Percentiles rank a stretch among this genome's conserved stretches.
phyloP scores from a whole-genome alignment of 2,888 invertebrate species.

The Drosophila recens region DNA sequence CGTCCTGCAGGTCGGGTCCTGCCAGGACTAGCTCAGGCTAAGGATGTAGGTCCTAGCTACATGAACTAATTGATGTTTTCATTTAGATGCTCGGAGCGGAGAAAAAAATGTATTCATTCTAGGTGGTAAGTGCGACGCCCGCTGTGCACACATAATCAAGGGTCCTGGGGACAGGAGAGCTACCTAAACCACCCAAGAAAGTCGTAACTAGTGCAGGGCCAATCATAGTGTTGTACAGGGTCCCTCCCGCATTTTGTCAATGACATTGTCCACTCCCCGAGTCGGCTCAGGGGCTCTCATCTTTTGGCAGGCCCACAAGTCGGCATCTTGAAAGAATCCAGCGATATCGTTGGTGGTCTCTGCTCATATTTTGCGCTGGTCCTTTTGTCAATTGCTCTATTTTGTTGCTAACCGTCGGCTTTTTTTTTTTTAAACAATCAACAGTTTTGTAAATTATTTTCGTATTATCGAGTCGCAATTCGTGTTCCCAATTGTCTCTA shows the following conservation, averaged over 20 bases:
- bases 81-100: conserved; percentile 59
- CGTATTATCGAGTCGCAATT: conserved; percentile 80
- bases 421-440: conserved; percentile 44
- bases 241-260: conserved; percentile 64
- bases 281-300: conserved; percentile 66
- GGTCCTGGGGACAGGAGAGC: conserved; percentile 30
- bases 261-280: conserved; percentile 72
- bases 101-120: conserved; percentile 70
- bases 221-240: background rate
- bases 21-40: conserved; percentile 21
- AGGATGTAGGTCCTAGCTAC: conserved; percentile 40
- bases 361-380: conserved; percentile 69
- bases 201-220: conserved; percentile 61
- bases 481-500: conserved; percentile 76
- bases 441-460: conserved; percentile 77
- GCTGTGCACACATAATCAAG: conserved; percentile 84
- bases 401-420: conserved; percentile 56
- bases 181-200: conserved; percentile 56
- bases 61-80: conserved; percentile 81
- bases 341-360: conserved; percentile 65
- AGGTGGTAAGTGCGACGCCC: conserved; percentile 84
- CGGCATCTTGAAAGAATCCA: conserved; percentile 65
- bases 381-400: conserved; percentile 78
- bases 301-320: conserved; percentile 62
- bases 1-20: conserved; percentile 15